Evolutionary conservation across 2,797 vertebrate species (phyloP).

Genomic region (Clarias fuscus): DNA sequence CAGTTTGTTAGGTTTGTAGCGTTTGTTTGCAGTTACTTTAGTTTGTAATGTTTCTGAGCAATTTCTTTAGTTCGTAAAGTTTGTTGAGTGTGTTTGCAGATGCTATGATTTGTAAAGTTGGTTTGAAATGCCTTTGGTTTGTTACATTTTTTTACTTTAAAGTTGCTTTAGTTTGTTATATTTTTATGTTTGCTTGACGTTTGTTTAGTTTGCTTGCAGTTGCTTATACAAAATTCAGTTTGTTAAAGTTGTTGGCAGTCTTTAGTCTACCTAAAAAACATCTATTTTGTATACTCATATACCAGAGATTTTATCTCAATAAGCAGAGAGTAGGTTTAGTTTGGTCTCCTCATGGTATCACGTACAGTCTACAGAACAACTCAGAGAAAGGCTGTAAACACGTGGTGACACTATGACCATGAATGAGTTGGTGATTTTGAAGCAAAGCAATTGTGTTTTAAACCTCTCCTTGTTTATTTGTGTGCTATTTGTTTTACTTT

Average conservation of each 20-base stretch:
- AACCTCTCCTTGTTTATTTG: neutral
- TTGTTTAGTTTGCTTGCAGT: too few relatives aligned
- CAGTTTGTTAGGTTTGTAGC: neutral
- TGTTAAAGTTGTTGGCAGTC: too few relatives aligned
- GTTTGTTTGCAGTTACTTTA: neutral
- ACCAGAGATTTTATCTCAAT: too few relatives aligned
- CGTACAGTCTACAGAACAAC: neutral
- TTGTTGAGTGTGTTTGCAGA: neutral
- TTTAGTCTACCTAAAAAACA: too few relatives aligned
- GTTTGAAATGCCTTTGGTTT: neutral
- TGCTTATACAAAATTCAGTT: too few relatives aligned
- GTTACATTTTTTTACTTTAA: neutral
- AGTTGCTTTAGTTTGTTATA: neutral
- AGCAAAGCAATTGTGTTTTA: neutral
- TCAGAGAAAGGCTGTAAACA: slow-evolving; percentile 38
- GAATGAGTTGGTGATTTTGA: neutral
- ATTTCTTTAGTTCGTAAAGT: neutral
- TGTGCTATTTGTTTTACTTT: too few relatives aligned
- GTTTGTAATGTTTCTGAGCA: neutral
- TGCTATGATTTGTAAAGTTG: neutral
- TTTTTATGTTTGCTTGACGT: too few relatives aligned
- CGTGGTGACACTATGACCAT: slow-evolving; percentile 34
- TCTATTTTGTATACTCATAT: too few relatives aligned
- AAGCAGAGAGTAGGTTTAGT: too few relatives aligned
- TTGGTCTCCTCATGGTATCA: neutral